A percentile compares a stretch with the other conserved stretches of the same genome.
Evolutionary conservation across 2,888 invertebrate genomes (phyloP).

Genomic region (Oscheius sp.): DNA sequence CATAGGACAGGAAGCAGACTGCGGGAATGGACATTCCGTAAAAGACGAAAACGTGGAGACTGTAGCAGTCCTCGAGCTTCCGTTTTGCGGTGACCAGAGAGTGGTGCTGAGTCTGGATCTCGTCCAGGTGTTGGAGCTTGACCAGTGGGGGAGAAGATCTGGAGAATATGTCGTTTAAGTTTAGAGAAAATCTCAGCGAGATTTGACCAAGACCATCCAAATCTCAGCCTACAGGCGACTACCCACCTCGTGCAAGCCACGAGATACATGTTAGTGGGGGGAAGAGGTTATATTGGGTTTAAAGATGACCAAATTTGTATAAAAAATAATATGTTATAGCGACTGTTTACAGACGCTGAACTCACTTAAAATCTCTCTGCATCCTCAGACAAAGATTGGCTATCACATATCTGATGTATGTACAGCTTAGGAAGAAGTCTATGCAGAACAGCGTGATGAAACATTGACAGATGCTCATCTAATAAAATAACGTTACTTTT

Average conservation of each 20-base stretch:
- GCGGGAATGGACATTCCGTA: slow-evolving; percentile 8
- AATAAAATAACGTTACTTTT: not conserved
- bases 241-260: no score
- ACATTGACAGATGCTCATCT: not conserved
- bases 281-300: no score
- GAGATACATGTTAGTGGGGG: no score
- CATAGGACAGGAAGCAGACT: slow-evolving; percentile 19
- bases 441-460: not conserved
- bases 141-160: not conserved
- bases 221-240: no score
- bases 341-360: not conserved
- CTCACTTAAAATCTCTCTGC: slow-evolving; percentile 11
- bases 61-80: slow-evolving; percentile 5
- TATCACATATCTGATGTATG: not conserved
- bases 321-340: not conserved
- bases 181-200: no score
- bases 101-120: slow-evolving; percentile 22
- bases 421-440: slow-evolving; percentile 18
- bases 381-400: not conserved
- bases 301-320: not conserved
- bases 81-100: slow-evolving; percentile 1
- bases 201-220: no score
- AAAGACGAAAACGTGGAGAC: slow-evolving; percentile 7
- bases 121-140: slow-evolving; percentile 23
- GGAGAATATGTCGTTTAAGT: not conserved